Conservation (phyloP, 2,113 vertebrate species). For the Lepus timidus region DNA sequence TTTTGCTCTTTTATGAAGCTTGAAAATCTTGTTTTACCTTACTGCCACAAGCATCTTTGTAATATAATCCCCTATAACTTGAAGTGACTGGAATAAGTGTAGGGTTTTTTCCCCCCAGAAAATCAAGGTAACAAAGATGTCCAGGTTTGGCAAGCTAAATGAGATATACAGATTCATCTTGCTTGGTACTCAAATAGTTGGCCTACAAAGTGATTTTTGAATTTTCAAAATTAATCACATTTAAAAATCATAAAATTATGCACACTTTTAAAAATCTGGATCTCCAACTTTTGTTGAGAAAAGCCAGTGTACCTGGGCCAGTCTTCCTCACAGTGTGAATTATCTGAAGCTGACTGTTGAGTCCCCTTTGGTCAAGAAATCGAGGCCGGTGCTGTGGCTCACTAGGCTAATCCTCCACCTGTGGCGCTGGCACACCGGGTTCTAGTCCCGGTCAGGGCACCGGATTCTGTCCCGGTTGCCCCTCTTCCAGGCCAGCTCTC, state of each 20-base stretch:
- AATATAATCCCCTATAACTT: neutral
- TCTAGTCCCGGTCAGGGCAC: too few species aligned
- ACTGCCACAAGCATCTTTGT: neutral
- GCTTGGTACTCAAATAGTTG: neutral
- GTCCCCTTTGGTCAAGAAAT: neutral
- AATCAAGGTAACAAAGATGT: neutral
- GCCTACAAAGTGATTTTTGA: neutral
- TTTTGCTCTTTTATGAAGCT: neutral
- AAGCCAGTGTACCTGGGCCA: neutral
- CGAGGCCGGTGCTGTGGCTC: too few species aligned
- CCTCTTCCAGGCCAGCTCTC: too few species aligned
- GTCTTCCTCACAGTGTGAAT: too few species aligned
- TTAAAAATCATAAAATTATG: slow-evolving; percentile 49
- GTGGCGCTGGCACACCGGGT: too few species aligned
- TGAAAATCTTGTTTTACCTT: slow-evolving; percentile 35
- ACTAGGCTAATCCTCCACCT: too few species aligned
- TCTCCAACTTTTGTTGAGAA: slow-evolving; percentile 38
- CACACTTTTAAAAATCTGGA: neutral
- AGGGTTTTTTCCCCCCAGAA: neutral
- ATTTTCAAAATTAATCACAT: slow-evolving; percentile 17
- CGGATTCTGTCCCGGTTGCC: too few species aligned
- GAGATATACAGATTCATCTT: slow-evolving; percentile 41
- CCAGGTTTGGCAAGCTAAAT: neutral
- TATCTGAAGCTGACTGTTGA: neutral
- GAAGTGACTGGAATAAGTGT: neutral